These are phyloP conservation scores for Sinodicranocentrus sp. DNA, from an alignment of 2,888 invertebrate genomes.

Conservation along the genomic window DNA sequence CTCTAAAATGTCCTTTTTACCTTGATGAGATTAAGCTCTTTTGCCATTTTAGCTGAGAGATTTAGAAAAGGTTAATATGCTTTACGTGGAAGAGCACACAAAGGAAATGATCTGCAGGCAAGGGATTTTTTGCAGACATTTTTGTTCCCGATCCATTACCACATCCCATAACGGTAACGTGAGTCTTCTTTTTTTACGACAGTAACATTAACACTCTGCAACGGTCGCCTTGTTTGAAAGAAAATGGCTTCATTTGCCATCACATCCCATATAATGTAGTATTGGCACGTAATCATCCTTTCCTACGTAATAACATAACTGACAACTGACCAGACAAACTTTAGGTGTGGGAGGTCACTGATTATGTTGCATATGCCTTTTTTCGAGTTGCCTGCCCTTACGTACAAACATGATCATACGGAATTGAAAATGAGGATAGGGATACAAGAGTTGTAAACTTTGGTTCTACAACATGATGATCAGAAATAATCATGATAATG, in stretches of 20 bases:
- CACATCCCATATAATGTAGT: conserved; percentile 2
- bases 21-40: background rate
- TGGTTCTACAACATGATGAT: background rate
- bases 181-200: conserved; percentile 3
- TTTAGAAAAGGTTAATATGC: too few relatives aligned
- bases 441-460: background rate
- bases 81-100: too few relatives aligned
- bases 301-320: too few relatives aligned
- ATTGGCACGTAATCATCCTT: conserved; percentile 3
- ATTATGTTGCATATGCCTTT: conserved; percentile 5
- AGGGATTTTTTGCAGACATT: too few relatives aligned
- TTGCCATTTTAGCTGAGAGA: too few relatives aligned
- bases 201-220: too few relatives aligned
- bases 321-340: too few relatives aligned
- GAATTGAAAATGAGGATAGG: background rate
- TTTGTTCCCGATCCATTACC: conserved; percentile 21
- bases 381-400: background rate
- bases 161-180: conserved; percentile 35
- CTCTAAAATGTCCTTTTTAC: conserved; percentile 3
- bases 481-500: conserved; percentile 11
- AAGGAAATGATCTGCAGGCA: too few relatives aligned
- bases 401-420: background rate
- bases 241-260: conserved; percentile 26
- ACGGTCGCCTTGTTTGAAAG: background rate
- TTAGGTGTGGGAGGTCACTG: conserved; percentile 51